phyloP scores from a whole-genome alignment of 1,140 invertebrate species.

The Thaumetopoea pityocampa region DNA sequence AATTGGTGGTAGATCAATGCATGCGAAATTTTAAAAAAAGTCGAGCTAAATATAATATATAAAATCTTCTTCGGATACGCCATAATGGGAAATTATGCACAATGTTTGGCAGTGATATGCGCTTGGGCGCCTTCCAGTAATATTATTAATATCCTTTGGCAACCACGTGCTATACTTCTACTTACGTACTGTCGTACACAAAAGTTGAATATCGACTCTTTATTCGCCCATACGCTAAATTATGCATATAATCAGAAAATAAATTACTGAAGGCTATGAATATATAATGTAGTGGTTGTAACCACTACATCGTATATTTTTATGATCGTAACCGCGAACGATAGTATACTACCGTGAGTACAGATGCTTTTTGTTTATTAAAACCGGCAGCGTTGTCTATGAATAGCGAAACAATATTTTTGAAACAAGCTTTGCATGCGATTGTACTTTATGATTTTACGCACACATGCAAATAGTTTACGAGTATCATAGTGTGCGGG shows the following conservation, averaged over 20 bases:
- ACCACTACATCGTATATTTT: slow-evolving; percentile 25
- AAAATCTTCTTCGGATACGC: slow-evolving; percentile 1
- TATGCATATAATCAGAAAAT: slow-evolving; percentile 50
- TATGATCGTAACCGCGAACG: slow-evolving; percentile 27
- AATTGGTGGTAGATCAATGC: no score
- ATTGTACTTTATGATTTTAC: slow-evolving; percentile 16
- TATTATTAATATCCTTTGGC: slow-evolving; percentile 27
- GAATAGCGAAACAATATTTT: slow-evolving; percentile 27
- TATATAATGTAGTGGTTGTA: slow-evolving; percentile 6
- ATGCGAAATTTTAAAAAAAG: no score
- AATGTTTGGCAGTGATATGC: slow-evolving; percentile 25
- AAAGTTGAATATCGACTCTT: slow-evolving; percentile 42
- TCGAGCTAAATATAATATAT: neutral
- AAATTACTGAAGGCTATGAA: slow-evolving; percentile 40
- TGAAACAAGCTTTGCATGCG: slow-evolving; percentile 31
- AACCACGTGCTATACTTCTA: slow-evolving; percentile 17
- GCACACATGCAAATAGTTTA: slow-evolving; percentile 18
- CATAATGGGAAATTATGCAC: slow-evolving; percentile 10
- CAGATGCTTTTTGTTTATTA: slow-evolving; percentile 38
- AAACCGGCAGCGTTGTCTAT: slow-evolving; percentile 31
- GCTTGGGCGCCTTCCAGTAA: slow-evolving; percentile 30
- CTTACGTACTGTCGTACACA: slow-evolving; percentile 31
- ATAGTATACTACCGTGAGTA: slow-evolving; percentile 7
- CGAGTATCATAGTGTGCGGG: slow-evolving; percentile 26
- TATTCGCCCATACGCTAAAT: slow-evolving; percentile 38